These are phyloP conservation scores for Poeciliopsis prolifica DNA, from an alignment of 2,113 vertebrate species.

Conservation along the genomic window DNA sequence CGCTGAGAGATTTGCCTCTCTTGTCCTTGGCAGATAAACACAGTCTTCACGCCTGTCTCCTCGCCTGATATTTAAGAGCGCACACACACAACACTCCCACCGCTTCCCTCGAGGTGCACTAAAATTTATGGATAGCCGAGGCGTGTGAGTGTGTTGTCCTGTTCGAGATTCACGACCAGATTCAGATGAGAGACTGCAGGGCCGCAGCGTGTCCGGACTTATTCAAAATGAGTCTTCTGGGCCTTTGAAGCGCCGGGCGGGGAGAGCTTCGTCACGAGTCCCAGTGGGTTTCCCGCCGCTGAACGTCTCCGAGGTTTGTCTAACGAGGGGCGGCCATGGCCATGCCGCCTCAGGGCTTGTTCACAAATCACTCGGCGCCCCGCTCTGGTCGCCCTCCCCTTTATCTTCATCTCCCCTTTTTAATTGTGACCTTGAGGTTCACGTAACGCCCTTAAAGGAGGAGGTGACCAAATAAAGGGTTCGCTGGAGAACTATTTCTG, in stretches of 20 bases:
- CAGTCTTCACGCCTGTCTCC: conserved; percentile 66
- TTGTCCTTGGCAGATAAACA: conserved; percentile 71
- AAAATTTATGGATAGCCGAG: conserved; percentile 59
- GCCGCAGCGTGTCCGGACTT: conserved; percentile 49
- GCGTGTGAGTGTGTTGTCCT: conserved; percentile 49
- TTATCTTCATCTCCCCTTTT: conserved; percentile 45
- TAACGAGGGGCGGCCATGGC: conserved; percentile 76
- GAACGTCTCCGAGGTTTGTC: conserved; percentile 71
- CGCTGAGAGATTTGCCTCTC: conserved; percentile 43
- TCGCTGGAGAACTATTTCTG: conserved; percentile 8
- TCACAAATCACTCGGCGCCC: conserved; percentile 72
- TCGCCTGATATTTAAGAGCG: conserved; percentile 61
- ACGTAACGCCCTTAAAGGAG: conserved; percentile 62
- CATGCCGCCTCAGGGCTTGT: conserved; percentile 71
- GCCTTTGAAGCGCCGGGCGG: conserved; percentile 70
- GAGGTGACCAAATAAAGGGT: conserved; percentile 22
- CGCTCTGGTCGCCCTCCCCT: conserved; percentile 75
- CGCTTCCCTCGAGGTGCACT: conserved; percentile 44
- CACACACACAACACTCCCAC: not conserved
- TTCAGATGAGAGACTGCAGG: conserved; percentile 31
- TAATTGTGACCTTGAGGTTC: conserved; percentile 74
- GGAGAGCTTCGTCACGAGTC: conserved; percentile 70
- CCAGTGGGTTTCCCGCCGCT: conserved; percentile 56
- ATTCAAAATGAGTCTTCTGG: conserved; percentile 47
- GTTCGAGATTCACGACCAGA: conserved; percentile 59